These are phyloP conservation scores for Varecia variegata DNA, from an alignment of 2,797 vertebrate species.

Conservation along the genomic window DNA sequence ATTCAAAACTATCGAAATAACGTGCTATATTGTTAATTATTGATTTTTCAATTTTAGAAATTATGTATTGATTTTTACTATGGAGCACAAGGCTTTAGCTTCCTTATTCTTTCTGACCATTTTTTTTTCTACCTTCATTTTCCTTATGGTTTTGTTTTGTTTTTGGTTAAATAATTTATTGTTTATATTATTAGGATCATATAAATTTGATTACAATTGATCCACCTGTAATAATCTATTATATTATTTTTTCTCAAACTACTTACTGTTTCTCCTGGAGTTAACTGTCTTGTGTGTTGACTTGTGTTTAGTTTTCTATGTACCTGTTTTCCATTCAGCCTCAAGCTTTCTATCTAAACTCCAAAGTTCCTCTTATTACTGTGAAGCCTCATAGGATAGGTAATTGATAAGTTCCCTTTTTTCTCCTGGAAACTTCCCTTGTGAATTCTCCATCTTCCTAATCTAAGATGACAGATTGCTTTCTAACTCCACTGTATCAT, in stretches of 20 bases:
- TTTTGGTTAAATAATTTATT: not conserved
- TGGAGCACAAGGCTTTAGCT: not conserved
- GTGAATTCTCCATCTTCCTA: not conserved
- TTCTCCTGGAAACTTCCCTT: not conserved
- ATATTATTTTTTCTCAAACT: not conserved
- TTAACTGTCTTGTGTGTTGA: not conserved
- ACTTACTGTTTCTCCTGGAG: not conserved
- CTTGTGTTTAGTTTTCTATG: not conserved
- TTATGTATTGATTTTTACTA: not conserved
- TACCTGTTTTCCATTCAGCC: not conserved
- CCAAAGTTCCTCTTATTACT: not conserved
- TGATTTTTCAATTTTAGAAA: not conserved
- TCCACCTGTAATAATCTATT: not conserved
- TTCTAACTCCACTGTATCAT: not conserved
- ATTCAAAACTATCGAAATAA: not conserved
- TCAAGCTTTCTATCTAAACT: not conserved
- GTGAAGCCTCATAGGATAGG: not conserved
- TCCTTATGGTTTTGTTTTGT: not conserved
- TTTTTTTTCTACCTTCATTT: not conserved
- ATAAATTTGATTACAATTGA: not conserved
- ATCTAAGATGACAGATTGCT: not conserved
- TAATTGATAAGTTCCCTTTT: not conserved
- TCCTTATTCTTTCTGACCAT: not conserved
- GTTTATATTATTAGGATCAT: not conserved
- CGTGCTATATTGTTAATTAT: not conserved